Evolutionary conservation across 1,140 invertebrate genomes (phyloP).

Genomic region (Paralvinella palmiformis): DNA sequence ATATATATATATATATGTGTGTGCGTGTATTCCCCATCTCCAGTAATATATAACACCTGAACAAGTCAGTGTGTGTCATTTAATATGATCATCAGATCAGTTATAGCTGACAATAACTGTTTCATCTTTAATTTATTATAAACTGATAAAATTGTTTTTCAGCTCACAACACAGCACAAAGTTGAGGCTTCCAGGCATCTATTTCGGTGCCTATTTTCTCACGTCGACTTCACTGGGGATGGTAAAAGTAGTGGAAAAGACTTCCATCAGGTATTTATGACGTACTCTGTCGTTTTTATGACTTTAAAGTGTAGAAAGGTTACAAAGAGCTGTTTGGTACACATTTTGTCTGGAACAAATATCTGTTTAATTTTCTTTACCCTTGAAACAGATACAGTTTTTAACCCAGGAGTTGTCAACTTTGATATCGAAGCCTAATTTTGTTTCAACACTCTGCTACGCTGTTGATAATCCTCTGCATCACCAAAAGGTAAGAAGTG

Average conservation of each 20-base stretch:
- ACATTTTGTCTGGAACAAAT: neutral
- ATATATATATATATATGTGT: too few relatives aligned
- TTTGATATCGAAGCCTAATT: conserved; percentile 66
- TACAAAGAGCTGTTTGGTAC: neutral
- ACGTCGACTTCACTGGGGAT: conserved; percentile 57
- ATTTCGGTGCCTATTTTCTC: conserved; percentile 76
- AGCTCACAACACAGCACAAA: conserved; percentile 74
- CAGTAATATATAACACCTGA: too few relatives aligned
- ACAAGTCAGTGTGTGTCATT: too few relatives aligned
- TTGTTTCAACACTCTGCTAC: conserved; percentile 70
- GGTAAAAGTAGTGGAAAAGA: conserved; percentile 54
- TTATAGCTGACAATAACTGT: too few relatives aligned
- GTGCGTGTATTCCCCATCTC: too few relatives aligned
- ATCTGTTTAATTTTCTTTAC: conserved; percentile 25
- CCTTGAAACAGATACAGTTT: conserved; percentile 61
- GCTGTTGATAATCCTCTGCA: conserved; percentile 66
- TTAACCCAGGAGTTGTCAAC: conserved; percentile 66
- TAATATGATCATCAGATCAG: too few relatives aligned
- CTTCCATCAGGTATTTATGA: conserved; percentile 48
- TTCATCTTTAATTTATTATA: too few relatives aligned
- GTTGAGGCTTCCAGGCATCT: conserved; percentile 81
- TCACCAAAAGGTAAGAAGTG: conserved; percentile 54
- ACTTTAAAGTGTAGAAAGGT: neutral
- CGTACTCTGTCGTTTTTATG: neutral
- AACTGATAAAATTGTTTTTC: too few relatives aligned